Conservation (phyloP, 2,797 vertebrate genomes). For the Sandelia bainsii region DNA sequence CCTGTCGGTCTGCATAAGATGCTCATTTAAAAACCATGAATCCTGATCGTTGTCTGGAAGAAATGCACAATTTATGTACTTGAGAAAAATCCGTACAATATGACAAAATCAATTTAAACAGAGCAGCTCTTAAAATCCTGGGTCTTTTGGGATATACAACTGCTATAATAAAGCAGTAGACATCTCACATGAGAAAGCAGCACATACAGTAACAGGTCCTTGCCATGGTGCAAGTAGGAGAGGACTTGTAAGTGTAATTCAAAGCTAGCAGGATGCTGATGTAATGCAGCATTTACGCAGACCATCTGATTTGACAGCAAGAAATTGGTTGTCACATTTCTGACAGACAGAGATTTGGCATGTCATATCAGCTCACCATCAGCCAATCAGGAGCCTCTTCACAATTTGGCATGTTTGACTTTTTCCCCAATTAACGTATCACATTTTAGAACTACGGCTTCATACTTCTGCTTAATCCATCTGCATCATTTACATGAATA, state of each 20-base stretch:
- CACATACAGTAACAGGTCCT: background rate
- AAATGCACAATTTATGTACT: background rate
- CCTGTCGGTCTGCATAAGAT: background rate
- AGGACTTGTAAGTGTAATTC: slow-evolving; percentile 14
- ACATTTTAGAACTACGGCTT: background rate
- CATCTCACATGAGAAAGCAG: background rate
- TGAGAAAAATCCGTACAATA: background rate
- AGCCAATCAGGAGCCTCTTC: slow-evolving; percentile 1
- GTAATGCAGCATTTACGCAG: background rate
- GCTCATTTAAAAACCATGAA: background rate
- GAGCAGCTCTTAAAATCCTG: too few species aligned
- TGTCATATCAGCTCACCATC: slow-evolving; percentile 15
- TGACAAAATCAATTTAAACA: background rate
- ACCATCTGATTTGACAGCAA: slow-evolving; percentile 17
- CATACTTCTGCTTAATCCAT: background rate
- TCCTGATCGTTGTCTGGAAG: background rate
- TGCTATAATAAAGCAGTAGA: background rate
- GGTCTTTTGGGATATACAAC: background rate
- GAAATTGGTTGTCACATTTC: background rate
- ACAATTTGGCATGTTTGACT: background rate
- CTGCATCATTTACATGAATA: slow-evolving; percentile 45
- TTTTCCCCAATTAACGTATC: slow-evolving; percentile 8
- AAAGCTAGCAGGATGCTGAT: background rate
- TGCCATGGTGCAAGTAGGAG: background rate
- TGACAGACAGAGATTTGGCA: slow-evolving; percentile 3